Evolutionary conservation across 2,888 invertebrate genomes (phyloP).

Genomic region (Drosophila prostipennis): DNA sequence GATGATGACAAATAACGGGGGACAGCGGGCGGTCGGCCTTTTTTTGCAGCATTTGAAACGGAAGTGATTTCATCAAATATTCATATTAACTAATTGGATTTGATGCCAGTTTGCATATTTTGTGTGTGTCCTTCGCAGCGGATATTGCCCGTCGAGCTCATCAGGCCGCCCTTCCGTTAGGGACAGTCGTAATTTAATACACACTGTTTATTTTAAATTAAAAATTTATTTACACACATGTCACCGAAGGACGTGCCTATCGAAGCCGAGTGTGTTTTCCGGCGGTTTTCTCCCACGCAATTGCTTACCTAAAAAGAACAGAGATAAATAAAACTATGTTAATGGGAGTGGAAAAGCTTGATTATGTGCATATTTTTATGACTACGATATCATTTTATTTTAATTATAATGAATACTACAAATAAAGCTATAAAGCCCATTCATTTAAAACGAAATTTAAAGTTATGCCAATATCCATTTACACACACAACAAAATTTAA

Average conservation of each 20-base stretch:
- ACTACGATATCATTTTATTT: background rate
- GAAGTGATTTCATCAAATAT: slow-evolving; percentile 80
- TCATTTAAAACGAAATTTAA: no score
- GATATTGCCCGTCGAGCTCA: slow-evolving; percentile 60
- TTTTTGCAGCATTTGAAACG: slow-evolving; percentile 64
- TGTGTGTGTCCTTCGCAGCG: slow-evolving; percentile 43
- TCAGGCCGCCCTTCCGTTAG: slow-evolving; percentile 35
- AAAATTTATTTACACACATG: slow-evolving; percentile 67
- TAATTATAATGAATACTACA: background rate
- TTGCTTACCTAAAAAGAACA: slow-evolving; percentile 36
- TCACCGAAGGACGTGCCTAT: slow-evolving; percentile 33
- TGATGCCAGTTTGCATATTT: slow-evolving; percentile 59
- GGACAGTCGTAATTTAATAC: slow-evolving; percentile 56
- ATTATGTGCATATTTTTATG: background rate
- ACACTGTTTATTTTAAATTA: slow-evolving; percentile 72
- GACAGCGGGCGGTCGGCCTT: slow-evolving; percentile 21
- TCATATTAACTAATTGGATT: slow-evolving; percentile 80
- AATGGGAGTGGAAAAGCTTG: background rate
- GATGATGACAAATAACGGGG: slow-evolving; percentile 34
- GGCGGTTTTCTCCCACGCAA: background rate
- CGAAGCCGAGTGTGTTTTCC: slow-evolving; percentile 9
- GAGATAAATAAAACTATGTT: background rate
- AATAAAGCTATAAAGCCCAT: background rate
- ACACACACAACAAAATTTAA: no score
- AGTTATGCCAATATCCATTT: background rate